Evolutionary conservation across 2,113 vertebrate species (phyloP), one percentile per base, ranked within the genome.

Genomic region (Zapus hudsonius): DNA sequence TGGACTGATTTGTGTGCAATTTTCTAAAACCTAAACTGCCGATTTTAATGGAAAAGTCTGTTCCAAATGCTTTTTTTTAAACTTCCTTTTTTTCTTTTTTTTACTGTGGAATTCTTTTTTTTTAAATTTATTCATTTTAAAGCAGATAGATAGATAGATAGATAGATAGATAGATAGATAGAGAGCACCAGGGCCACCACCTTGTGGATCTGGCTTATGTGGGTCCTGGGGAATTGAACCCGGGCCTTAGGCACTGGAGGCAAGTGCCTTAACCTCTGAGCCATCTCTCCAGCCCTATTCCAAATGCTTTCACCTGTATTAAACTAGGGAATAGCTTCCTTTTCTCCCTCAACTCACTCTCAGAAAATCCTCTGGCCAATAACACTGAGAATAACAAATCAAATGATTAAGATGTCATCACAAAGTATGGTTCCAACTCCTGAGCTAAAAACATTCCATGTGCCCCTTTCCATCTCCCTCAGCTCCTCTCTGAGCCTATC

Each of bases 41-140:
- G 74, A 76, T 91, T 94, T 82, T 84, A 55, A n/a, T 78, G 84
- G 90, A 74, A 81, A 92, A 94, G 38, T 59, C 31, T n/a, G 83
- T 76, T 80, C 44, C 40, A 82, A 84, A 83, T 40, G 38, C 72
- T 81, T 55, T 66, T n/a, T n/a, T n/a, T n/a, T n/a, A n/a, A n/a
- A n/a, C n/a, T n/a, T n/a, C n/a, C n/a, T n/a, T n/a, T n/a, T n/a
- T n/a, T n/a, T n/a, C n/a, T n/a, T n/a, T n/a, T n/a, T n/a, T n/a
- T n/a, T n/a, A n/a, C n/a, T n/a, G n/a, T n/a, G n/a, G n/a, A n/a
- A n/a, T n/a, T n/a, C n/a, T n/a, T n/a, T n/a, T n/a, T n/a, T n/a
- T n/a, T n/a, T n/a, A n/a, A n/a, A n/a, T n/a, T n/a, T n/a, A n/a
- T n/a, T n/a, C n/a, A n/a, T n/a, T n/a, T n/a, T n/a, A n/a, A n/a